These are phyloP conservation scores for Euproctis similis DNA, from an alignment of 2,888 invertebrate species.

Conservation along the genomic window DNA sequence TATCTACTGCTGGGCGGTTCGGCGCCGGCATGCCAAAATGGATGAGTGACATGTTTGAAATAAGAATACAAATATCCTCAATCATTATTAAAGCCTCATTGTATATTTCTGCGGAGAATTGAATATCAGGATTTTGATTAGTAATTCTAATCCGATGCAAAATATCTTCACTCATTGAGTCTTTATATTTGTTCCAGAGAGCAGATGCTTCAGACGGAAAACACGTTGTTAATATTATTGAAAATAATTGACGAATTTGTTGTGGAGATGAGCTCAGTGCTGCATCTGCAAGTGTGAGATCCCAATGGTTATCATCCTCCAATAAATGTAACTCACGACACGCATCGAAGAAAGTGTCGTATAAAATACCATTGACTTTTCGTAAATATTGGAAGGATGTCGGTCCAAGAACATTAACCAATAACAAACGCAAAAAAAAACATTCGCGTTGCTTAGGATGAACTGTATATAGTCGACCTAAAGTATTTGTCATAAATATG, in stretches of 20 bases:
- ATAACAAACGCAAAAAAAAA: conserved; percentile 15
- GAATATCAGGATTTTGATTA: conserved; percentile 8
- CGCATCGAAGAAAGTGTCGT: neutral
- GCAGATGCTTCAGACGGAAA: conserved; percentile 8
- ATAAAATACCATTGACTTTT: neutral
- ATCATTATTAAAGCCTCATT: conserved; percentile 28
- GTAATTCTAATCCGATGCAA: conserved; percentile 15
- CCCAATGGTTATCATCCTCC: conserved; percentile 1
- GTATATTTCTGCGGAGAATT: conserved; percentile 18
- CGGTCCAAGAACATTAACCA: conserved; percentile 13
- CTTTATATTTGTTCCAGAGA: conserved; percentile 25
- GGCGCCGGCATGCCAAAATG: conserved; percentile 24
- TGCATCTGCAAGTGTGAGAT: neutral
- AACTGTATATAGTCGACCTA: neutral
- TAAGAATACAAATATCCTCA: conserved; percentile 25
- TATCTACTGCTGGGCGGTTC: conserved; percentile 12
- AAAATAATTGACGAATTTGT: neutral
- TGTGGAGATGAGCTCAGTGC: neutral
- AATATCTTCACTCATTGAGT: conserved; percentile 22
- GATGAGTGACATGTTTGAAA: conserved; percentile 16
- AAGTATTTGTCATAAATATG: conserved; percentile 11
- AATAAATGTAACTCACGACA: neutral
- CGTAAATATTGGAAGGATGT: neutral
- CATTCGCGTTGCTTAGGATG: conserved; percentile 16
- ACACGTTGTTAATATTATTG: neutral